Conservation (phyloP, 2,797 vertebrate genomes). For the Rhinella marina region DNA sequence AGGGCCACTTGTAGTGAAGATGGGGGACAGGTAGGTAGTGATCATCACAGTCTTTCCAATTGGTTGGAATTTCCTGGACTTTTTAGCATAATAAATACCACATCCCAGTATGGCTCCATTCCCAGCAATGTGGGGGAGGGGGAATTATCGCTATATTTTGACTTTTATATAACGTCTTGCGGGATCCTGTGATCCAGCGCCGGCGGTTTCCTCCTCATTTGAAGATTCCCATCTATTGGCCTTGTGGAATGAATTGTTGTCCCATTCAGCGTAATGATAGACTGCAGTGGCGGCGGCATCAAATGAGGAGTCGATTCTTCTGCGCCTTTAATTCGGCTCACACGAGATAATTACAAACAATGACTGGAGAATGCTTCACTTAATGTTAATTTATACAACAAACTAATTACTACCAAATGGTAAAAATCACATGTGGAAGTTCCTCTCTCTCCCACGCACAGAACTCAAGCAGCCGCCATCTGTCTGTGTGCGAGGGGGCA, state of each 20-base stretch:
- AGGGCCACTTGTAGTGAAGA: not conserved
- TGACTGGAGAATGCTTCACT: conserved; percentile 87
- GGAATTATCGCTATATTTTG: not conserved
- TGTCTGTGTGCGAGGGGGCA: conserved; percentile 71
- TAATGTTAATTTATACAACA: conserved; percentile 99
- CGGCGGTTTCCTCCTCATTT: not conserved
- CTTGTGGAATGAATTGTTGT: conserved; percentile 66
- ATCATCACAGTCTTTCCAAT: too few species aligned
- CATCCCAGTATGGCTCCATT: too few species aligned
- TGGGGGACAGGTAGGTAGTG: not conserved
- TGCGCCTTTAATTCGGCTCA: conserved; percentile 71
- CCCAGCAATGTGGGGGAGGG: not conserved
- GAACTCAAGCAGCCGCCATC: conserved; percentile 79
- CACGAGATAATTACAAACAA: conserved; percentile 88
- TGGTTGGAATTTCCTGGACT: too few species aligned
- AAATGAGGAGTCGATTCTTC: conserved; percentile 72
- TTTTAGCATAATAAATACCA: too few species aligned
- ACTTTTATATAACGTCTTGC: not conserved
- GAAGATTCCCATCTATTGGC: conserved; percentile 12
- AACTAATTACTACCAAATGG: conserved; percentile 97
- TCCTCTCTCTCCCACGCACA: conserved; percentile 88
- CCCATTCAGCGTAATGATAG: conserved; percentile 75
- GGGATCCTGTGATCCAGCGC: not conserved
- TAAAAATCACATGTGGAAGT: conserved; percentile 92
- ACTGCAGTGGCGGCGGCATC: conserved; percentile 67